A percentile compares a stretch with the other conserved stretches of the same genome.
phyloP scores from a whole-genome alignment of 2,797 vertebrate species.

The Aulostomus chinensis region DNA sequence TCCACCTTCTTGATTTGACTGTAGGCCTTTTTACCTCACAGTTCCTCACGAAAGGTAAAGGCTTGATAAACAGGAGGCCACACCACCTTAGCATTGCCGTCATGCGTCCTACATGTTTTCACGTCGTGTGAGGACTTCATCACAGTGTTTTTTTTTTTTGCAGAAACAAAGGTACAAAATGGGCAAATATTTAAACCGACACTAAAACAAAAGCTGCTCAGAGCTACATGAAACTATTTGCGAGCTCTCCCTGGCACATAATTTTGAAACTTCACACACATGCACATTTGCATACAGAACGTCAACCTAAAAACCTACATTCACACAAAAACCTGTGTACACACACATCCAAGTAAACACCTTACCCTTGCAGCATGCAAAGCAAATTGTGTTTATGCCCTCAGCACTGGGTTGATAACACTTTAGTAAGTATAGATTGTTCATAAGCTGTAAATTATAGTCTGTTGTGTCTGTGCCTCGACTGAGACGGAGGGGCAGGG shows the following conservation, averaged over 20 bases:
- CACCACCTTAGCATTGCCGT: no score
- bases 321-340: constrained; percentile 4
- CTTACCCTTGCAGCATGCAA: constrained; percentile 38
- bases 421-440: constrained; percentile 62
- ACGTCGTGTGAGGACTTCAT: no score
- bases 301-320: constrained; percentile 23
- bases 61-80: no score
- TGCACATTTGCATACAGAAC: constrained; percentile 21
- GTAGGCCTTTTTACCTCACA: no score
- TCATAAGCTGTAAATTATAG: constrained; percentile 35
- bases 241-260: constrained; percentile 15
- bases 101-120: no score
- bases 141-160: no score
- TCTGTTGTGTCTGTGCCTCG: constrained; percentile 21
- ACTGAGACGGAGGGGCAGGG: constrained; percentile 15
- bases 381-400: constrained; percentile 65
- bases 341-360: constrained; percentile 10
- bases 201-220: constrained; percentile 25
- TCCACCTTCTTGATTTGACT: no score
- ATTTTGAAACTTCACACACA: constrained; percentile 10
- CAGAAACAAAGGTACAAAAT: no score
- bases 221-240: constrained; percentile 31
- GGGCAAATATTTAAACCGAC: no score
- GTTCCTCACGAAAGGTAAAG: no score
- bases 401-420: constrained; percentile 52